Evolutionary conservation across 1,140 invertebrate species (phyloP).

Genomic region (Tetragonula clypearis): DNA sequence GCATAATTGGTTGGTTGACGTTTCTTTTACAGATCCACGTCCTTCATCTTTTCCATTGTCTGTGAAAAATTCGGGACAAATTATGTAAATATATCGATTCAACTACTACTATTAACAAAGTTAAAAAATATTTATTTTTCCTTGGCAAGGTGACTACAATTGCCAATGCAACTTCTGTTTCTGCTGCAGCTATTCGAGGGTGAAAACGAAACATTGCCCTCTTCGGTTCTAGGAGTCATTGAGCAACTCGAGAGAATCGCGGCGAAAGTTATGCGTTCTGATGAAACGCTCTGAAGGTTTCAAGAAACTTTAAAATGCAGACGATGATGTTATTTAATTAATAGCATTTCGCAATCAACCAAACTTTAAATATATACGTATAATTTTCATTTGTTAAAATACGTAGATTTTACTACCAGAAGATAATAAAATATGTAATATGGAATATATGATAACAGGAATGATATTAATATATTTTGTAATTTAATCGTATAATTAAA

Average conservation of each 20-base stretch:
- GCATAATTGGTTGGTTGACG: slow-evolving; percentile 36
- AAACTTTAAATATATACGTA: not conserved
- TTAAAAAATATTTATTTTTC: not conserved
- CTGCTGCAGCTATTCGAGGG: not conserved
- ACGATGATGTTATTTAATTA: not conserved
- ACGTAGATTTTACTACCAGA: no score
- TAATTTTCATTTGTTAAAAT: not conserved
- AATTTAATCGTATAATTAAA: not conserved
- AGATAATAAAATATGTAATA: no score
- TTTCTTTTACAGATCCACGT: slow-evolving; percentile 61
- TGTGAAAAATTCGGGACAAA: not conserved
- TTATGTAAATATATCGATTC: slow-evolving; percentile 6
- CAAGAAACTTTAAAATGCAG: no score
- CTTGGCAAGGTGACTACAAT: not conserved
- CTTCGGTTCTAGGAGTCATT: not conserved
- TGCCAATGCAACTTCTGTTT: slow-evolving; percentile 1
- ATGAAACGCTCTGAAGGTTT: not conserved
- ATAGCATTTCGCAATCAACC: not conserved
- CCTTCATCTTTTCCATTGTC: slow-evolving; percentile 39
- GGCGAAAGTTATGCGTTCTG: not conserved
- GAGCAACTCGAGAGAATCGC: not conserved
- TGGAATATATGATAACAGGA: not conserved
- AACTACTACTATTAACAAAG: slow-evolving; percentile 1
- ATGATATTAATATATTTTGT: not conserved
- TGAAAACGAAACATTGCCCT: slow-evolving; percentile 5